phyloP scores from a whole-genome alignment of 2,888 invertebrate genomes.

The Ochropleura plecta region DNA sequence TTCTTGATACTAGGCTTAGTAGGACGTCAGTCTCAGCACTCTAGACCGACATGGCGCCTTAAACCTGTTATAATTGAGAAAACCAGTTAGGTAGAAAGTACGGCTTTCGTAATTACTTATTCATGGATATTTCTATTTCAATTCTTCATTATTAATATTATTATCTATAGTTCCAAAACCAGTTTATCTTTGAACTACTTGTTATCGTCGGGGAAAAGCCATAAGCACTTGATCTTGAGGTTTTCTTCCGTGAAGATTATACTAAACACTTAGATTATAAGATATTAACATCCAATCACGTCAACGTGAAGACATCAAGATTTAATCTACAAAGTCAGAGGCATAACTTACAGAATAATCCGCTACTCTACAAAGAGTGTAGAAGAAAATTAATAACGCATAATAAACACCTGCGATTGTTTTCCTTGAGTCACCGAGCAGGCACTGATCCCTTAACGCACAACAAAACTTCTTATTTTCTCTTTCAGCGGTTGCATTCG shows the following conservation, averaged over 20 bases:
- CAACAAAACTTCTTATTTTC: slow-evolving; percentile 95
- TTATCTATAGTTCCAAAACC: slow-evolving; percentile 1
- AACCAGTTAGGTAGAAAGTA: slow-evolving; percentile 71
- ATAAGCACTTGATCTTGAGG: slow-evolving; percentile 14
- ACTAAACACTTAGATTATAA: slow-evolving; percentile 2
- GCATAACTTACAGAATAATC: slow-evolving; percentile 20
- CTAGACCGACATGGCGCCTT: slow-evolving; percentile 50
- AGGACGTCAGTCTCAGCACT: slow-evolving; percentile 41
- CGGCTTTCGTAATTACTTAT: slow-evolving; percentile 58
- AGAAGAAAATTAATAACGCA: slow-evolving; percentile 36
- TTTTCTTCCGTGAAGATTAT: slow-evolving; percentile 5
- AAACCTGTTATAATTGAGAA: slow-evolving; percentile 66
- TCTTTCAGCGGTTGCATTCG: slow-evolving; percentile 91
- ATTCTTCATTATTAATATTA: slow-evolving; percentile 14
- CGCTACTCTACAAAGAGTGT: background rate
- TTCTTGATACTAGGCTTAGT: slow-evolving; percentile 44
- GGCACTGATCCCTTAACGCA: slow-evolving; percentile 93
- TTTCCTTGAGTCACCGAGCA: slow-evolving; percentile 94
- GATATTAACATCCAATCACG: slow-evolving; percentile 8
- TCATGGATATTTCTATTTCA: slow-evolving; percentile 42
- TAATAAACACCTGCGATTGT: slow-evolving; percentile 93
- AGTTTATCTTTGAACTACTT: slow-evolving; percentile 6
- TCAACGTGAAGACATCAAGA: slow-evolving; percentile 27
- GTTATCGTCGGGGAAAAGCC: slow-evolving; percentile 26
- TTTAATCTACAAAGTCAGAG: background rate